Evolutionary conservation across 2,888 invertebrate species (phyloP).

Genomic region (Gerosis bhagava): DNA sequence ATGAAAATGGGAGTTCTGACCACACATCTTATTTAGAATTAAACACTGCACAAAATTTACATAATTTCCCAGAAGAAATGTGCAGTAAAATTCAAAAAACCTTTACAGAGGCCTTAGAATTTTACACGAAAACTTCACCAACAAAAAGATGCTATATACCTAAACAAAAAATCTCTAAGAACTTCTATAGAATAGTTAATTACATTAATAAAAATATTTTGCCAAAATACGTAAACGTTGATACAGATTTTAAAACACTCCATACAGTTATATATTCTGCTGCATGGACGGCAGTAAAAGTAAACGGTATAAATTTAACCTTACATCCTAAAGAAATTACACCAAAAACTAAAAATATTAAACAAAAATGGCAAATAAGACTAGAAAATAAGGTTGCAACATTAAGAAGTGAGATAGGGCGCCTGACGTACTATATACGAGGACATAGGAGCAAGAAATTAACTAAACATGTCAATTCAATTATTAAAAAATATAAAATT

Average conservation of each 20-base stretch:
- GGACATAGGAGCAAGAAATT: constrained; percentile 20
- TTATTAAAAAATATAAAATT: constrained; percentile 13
- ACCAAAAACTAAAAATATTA: not conserved
- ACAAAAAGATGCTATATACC: constrained; percentile 16
- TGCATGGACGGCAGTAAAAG: constrained; percentile 7
- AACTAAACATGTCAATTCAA: constrained; percentile 8
- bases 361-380: constrained; percentile 27
- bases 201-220: constrained; percentile 16
- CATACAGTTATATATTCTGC: constrained; percentile 18
- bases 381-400: constrained; percentile 23
- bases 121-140: constrained; percentile 1
- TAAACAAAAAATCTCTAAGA: constrained; percentile 16
- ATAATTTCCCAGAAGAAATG: not conserved
- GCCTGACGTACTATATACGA: constrained; percentile 21
- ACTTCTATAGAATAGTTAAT: constrained; percentile 1
- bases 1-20: too few species aligned
- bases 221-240: not conserved
- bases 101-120: not conserved
- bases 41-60: too few species aligned
- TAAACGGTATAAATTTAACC: constrained; percentile 6
- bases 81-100: not conserved
- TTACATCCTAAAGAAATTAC: not conserved
- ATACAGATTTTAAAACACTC: constrained; percentile 15
- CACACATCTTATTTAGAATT: too few species aligned
- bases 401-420: constrained; percentile 23